Percentiles rank a stretch among this genome's conserved stretches.
These are phyloP conservation scores for Eristalinus sepulchralis DNA, from an alignment of 2,888 invertebrate genomes.

Conservation along the genomic window DNA sequence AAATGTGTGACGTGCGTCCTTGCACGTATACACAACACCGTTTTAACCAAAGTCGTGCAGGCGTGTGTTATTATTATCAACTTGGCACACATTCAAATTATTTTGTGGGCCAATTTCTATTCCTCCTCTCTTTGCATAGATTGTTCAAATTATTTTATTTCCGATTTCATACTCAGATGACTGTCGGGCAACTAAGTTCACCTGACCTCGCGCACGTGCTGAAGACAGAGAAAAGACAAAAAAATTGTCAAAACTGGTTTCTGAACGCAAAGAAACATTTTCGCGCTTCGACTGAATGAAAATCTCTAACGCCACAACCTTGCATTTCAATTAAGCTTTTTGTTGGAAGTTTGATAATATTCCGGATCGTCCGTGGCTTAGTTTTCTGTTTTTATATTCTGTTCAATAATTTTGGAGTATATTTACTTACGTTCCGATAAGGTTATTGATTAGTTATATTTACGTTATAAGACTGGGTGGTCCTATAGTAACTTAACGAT, in stretches of 20 bases:
- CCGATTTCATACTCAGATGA: constrained; percentile 11
- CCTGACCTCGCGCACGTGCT: constrained; percentile 47
- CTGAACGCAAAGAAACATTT: neutral
- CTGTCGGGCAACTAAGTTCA: neutral
- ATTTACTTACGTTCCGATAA: neutral
- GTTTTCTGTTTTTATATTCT: neutral
- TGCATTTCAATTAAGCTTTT: neutral
- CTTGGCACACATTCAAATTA: constrained; percentile 38
- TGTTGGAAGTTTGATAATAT: neutral
- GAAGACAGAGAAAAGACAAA: neutral
- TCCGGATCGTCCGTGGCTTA: neutral
- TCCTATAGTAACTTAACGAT: neutral
- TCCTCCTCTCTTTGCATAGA: neutral
- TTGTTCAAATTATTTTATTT: constrained; percentile 6
- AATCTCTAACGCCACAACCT: neutral
- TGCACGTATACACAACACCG: constrained; percentile 67
- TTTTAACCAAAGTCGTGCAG: neutral
- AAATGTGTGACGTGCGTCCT: constrained; percentile 62
- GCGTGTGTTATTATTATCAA: neutral
- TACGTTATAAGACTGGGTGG: neutral
- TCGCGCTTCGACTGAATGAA: neutral
- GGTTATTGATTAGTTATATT: neutral
- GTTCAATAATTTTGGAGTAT: neutral
- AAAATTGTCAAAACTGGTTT: constrained; percentile 7
- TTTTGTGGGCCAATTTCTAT: constrained; percentile 29